Conservation (phyloP, 2,797 vertebrate genomes). For the Gallinago stenura region DNA sequence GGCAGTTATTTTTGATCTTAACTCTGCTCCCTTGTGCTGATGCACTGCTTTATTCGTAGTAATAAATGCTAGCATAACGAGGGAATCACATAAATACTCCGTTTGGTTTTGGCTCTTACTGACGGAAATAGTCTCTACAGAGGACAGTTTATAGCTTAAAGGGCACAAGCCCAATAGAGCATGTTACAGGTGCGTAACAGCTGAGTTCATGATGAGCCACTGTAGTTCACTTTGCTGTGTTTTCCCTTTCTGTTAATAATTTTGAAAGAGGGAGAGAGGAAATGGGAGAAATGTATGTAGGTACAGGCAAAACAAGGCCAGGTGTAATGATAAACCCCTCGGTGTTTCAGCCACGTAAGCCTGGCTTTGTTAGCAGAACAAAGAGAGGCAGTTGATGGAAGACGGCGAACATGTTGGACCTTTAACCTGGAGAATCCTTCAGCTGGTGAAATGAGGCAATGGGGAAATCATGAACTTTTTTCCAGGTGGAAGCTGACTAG, state of each 20-base stretch:
- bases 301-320: slow-evolving; percentile 27
- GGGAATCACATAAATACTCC: neutral
- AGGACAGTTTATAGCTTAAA: slow-evolving; percentile 4
- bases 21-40: neutral
- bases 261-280: neutral
- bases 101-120: slow-evolving; percentile 2
- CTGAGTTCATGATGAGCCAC: neutral
- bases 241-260: slow-evolving; percentile 37
- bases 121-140: neutral
- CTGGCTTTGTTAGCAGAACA: neutral
- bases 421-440: slow-evolving; percentile 37
- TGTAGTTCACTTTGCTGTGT: neutral
- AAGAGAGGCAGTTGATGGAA: neutral
- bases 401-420: neutral
- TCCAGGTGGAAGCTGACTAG: slow-evolving; percentile 1
- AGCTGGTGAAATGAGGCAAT: neutral
- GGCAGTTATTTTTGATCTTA: slow-evolving; percentile 31
- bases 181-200: slow-evolving; percentile 31
- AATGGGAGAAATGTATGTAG: neutral
- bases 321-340: neutral
- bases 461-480: neutral
- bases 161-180: neutral
- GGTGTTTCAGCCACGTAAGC: neutral
- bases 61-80: slow-evolving; percentile 7
- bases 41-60: neutral